phyloP scores from a whole-genome alignment of 2,888 invertebrate species.

The Beris morrisii region DNA sequence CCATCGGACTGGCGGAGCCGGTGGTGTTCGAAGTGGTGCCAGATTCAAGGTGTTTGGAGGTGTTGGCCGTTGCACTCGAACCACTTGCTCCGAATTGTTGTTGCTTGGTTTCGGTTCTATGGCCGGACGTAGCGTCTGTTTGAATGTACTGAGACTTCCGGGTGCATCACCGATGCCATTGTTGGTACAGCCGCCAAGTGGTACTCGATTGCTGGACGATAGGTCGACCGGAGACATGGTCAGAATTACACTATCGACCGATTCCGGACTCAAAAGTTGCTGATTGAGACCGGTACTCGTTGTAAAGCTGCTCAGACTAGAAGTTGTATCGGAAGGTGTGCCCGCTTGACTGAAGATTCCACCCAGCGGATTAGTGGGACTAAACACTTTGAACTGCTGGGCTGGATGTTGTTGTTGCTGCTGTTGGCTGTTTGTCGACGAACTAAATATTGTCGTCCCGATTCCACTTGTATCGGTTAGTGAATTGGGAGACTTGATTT shows the following conservation, averaged over 20 bases:
- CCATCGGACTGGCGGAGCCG: constrained; percentile 84
- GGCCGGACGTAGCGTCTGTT: constrained; percentile 56
- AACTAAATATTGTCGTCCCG: constrained; percentile 55
- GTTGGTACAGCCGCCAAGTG: constrained; percentile 40
- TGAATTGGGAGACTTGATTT: constrained; percentile 55
- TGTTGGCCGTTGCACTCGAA: constrained; percentile 72
- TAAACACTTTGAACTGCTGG: constrained; percentile 45
- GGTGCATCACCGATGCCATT: constrained; percentile 40
- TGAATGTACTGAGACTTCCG: constrained; percentile 66
- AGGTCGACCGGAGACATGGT: constrained; percentile 71
- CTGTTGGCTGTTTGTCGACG: constrained; percentile 41
- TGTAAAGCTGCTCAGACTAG: constrained; percentile 75
- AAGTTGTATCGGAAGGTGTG: constrained; percentile 68
- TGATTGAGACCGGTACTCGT: constrained; percentile 58
- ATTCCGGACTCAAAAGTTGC: constrained; percentile 59
- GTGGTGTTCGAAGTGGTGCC: constrained; percentile 62
- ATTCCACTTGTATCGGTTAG: constrained; percentile 56
- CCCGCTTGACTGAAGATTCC: constrained; percentile 54
- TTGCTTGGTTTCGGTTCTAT: constrained; percentile 44
- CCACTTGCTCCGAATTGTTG: constrained; percentile 52
- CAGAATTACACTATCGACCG: constrained; percentile 69
- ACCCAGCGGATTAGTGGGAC: constrained; percentile 48
- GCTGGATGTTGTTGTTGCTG: constrained; percentile 50
- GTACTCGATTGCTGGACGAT: constrained; percentile 41
- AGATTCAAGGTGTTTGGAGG: constrained; percentile 83